These are phyloP conservation scores for Osmoderma eremita DNA, from an alignment of 2,888 invertebrate genomes.

Conservation along the genomic window DNA sequence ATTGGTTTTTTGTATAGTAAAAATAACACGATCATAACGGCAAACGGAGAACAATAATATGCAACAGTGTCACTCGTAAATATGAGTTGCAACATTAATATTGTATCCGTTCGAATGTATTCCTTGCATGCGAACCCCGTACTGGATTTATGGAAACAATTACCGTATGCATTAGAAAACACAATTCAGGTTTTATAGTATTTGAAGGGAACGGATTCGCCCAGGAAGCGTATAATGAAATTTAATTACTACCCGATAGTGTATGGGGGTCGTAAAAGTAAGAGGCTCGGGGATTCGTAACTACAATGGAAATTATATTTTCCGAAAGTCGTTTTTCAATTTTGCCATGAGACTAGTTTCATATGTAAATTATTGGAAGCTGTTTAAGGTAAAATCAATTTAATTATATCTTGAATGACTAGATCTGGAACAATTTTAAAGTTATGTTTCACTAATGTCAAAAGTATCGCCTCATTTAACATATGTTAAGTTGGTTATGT, in stretches of 20 bases:
- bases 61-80: conserved; percentile 42
- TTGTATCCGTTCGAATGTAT: conserved; percentile 41
- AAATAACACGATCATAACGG: conserved; percentile 37
- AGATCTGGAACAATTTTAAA: too few relatives aligned
- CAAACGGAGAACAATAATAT: conserved; percentile 39
- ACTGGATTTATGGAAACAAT: conserved; percentile 42
- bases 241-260: conserved; percentile 34
- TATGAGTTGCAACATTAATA: conserved; percentile 43
- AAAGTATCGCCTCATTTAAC: too few relatives aligned
- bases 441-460: too few relatives aligned
- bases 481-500: too few relatives aligned
- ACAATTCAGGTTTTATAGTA: conserved; percentile 34
- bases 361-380: too few relatives aligned
- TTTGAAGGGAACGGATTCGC: conserved; percentile 36
- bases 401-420: too few relatives aligned
- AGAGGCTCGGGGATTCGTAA: conserved; percentile 14
- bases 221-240: conserved; percentile 36
- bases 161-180: conserved; percentile 39
- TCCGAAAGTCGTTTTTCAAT: conserved; percentile 28
- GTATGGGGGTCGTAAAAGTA: conserved; percentile 29
- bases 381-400: too few relatives aligned
- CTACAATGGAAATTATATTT: conserved; percentile 32
- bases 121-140: conserved; percentile 38
- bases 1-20: conserved; percentile 33
- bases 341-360: too few relatives aligned